Evolutionary conservation across 2,113 vertebrate species (phyloP), one percentile per base, ranked within the genome.

Genomic region (Stigmatopora argus): DNA sequence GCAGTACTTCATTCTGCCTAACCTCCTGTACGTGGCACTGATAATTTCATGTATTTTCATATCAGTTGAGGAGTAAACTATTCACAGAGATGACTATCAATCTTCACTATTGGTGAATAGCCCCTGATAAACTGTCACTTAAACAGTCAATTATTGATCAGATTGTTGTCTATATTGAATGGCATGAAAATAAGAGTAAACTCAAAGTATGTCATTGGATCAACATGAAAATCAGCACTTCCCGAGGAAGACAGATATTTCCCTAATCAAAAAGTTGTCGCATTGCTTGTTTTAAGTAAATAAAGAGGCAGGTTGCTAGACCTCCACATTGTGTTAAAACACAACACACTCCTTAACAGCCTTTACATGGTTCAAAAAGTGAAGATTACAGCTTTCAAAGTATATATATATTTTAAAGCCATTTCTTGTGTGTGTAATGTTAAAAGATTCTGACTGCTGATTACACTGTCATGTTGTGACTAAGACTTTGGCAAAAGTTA

Each of bases 181-280:
- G 19, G 19, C 19, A 23, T 41, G 11, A 53, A 53, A 53, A 13
- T 53, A 51, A 51, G 8, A 5, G 51, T 53, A 1, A 53, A 53
- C 4, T 10, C 4, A 13, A 4, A 53, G 11, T 4, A 57, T 7
- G 17, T 8, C 12, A 49, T 18, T 49, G 13, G 6, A 86, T 77
- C 21, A 45, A 15, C 47, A 47, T 45, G 0, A 49, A 56, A 61
- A 34, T 46, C 9, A 1, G 51, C 7, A 1, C 75, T 83, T 83
- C 82, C 71, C 78, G 76, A 83, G 26, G 58, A 65, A 60, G 53
- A n/a, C 18, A 41, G 18, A 13, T 41, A 83, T 83, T 85, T 85
- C 64, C 80, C 31, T 78, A 80, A 74, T 59, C 75, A 80, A 80
- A 47, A 62, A 34, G 9, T 21, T 45, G 45, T 62, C 34, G 0